Evolutionary conservation across 2,797 vertebrate genomes (phyloP).

Genomic region (Takifugu ocellatus): DNA sequence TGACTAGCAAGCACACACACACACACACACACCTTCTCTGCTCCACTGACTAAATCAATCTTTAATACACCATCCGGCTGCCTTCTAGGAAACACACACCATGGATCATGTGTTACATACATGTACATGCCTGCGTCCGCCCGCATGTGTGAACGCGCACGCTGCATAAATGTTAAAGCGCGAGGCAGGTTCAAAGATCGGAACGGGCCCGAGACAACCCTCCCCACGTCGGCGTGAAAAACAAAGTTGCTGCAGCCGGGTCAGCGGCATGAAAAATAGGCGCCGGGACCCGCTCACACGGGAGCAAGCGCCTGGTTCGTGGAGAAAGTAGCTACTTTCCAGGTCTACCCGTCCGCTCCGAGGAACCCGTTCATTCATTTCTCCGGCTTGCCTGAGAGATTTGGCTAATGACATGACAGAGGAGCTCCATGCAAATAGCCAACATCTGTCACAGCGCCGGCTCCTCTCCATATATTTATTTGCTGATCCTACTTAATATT

Average conservation of each 20-base stretch:
- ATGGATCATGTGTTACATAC: slow-evolving; percentile 12
- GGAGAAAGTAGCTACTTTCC: neutral
- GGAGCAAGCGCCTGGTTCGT: slow-evolving; percentile 35
- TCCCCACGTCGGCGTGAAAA: slow-evolving; percentile 5
- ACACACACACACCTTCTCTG: slow-evolving; percentile 27
- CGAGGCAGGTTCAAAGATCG: slow-evolving; percentile 23
- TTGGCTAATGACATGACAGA: slow-evolving; percentile 73
- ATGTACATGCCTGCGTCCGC: slow-evolving; percentile 4
- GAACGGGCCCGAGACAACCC: slow-evolving; percentile 3
- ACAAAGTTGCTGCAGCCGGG: slow-evolving; percentile 15
- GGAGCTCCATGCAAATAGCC: slow-evolving; percentile 72
- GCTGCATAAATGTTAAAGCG: slow-evolving; percentile 36
- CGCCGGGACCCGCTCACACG: slow-evolving; percentile 20
- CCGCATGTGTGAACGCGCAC: slow-evolving; percentile 2
- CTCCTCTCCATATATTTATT: slow-evolving; percentile 75
- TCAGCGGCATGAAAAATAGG: slow-evolving; percentile 33
- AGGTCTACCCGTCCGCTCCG: slow-evolving; percentile 1
- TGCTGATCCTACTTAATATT: slow-evolving; percentile 82
- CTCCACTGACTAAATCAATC: slow-evolving; percentile 63
- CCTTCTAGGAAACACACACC: slow-evolving; percentile 34
- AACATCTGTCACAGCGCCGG: slow-evolving; percentile 68
- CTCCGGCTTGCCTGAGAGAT: slow-evolving; percentile 57
- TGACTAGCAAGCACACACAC: slow-evolving; percentile 45
- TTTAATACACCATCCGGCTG: slow-evolving; percentile 44
- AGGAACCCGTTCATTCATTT: slow-evolving; percentile 55